Base-by-base conservation (phyloP, 1,140 invertebrate species). In the Drosophila punjabiensis region DNA sequence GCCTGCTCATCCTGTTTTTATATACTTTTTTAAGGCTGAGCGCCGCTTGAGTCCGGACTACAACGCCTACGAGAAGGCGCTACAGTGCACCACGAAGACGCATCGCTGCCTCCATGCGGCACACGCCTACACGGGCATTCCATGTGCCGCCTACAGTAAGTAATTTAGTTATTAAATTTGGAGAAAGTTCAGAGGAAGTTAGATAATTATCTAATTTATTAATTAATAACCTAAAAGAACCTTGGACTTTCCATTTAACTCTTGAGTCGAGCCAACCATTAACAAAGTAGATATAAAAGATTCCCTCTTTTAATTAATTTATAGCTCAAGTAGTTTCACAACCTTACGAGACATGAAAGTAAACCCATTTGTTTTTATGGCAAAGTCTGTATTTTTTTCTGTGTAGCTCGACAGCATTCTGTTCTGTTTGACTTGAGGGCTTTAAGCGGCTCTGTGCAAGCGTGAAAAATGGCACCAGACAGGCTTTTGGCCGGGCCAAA, bases 121-220 rank as follows among this genome's bases (percentile, higher is more conserved):
- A 16, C 97, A 98, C 93, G 97, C 97, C 48, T 98, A 98, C 92
- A 98, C 97, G 8, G 97, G 97, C 35, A 95, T 98, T 47, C 97
- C 97, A 37, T 97, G 96, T 93, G 96, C 96, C 33, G 96, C 96
- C 50, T 97, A 97, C 93, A 95, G 96, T 97, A 94, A 96, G 96
- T 95, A n/a, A n/a, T n/a, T n/a, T n/a, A n/a, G n/a, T n/a, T n/a
- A n/a, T n/a, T n/a, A n/a, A n/a, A n/a, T n/a, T n/a, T n/a, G n/a
- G n/a, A n/a, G n/a, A n/a, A n/a, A n/a, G n/a, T n/a, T n/a, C n/a
- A n/a, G n/a, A n/a, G n/a, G n/a, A n/a, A n/a, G n/a, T n/a, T n/a
- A n/a, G n/a, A n/a, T n/a, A n/a, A n/a, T n/a, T n/a, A n/a, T n/a
- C n/a, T n/a, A n/a, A n/a, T 11, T 39, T 11, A 39, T 37, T 24